Percentiles rank a stretch among this genome's conserved stretches.
phyloP scores from a whole-genome alignment of 1,140 invertebrate species.

The Paralvinella palmiformis region DNA sequence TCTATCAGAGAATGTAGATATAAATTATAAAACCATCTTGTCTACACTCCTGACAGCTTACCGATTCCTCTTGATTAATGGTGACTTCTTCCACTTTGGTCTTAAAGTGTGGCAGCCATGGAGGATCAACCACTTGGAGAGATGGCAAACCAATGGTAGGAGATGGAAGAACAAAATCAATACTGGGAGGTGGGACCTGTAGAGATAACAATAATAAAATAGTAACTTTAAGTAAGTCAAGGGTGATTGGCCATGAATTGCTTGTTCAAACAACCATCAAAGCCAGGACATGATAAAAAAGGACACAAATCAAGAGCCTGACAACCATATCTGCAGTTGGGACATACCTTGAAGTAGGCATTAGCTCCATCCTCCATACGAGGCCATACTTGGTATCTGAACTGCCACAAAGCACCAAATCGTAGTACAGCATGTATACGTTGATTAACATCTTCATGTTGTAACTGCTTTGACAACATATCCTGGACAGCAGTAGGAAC shows the following conservation, averaged over 20 bases:
- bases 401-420: conserved; percentile 94
- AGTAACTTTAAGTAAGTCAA: neutral
- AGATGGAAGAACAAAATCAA: conserved; percentile 97
- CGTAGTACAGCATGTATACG: conserved; percentile 75
- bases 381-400: conserved; percentile 97
- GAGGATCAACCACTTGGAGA: conserved; percentile 82
- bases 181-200: conserved; percentile 83
- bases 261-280: too few relatives aligned
- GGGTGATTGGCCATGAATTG: too few relatives aligned
- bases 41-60: conserved; percentile 62
- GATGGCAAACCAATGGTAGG: conserved; percentile 80
- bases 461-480: conserved; percentile 79
- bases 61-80: conserved; percentile 95
- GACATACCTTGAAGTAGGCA: conserved; percentile 73
- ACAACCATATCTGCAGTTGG: too few relatives aligned
- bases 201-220: neutral
- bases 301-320: too few relatives aligned
- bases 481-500: conserved; percentile 78
- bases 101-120: conserved; percentile 95
- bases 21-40: too few relatives aligned
- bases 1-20: too few relatives aligned
- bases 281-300: too few relatives aligned
- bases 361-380: conserved; percentile 97
- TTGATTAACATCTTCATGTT: conserved; percentile 69
- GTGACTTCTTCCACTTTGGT: conserved; percentile 98